phyloP scores from a whole-genome alignment of 2,888 invertebrate genomes.

The Pherbina coryleti region DNA sequence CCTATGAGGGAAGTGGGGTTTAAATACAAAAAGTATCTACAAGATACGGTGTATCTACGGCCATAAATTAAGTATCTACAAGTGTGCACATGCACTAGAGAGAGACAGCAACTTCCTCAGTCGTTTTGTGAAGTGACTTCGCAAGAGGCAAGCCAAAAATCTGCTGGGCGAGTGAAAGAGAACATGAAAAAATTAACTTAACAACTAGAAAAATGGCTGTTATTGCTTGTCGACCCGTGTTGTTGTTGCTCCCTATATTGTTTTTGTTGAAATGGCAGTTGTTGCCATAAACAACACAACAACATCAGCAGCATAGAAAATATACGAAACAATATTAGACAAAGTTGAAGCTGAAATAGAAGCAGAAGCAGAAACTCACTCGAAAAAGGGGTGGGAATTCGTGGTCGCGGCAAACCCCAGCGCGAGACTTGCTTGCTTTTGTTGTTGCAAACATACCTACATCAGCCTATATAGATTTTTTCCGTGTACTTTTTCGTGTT shows the following conservation, averaged over 20 bases:
- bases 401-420: constrained; percentile 6
- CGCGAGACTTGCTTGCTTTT: constrained; percentile 3
- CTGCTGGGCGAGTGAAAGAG: constrained; percentile 53
- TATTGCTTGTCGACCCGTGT: constrained; percentile 64
- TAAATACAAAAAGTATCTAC: constrained; percentile 54
- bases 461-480: constrained; percentile 35
- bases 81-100: constrained; percentile 45
- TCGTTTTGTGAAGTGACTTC: neutral
- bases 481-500: constrained; percentile 62
- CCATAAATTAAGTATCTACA: constrained; percentile 65
- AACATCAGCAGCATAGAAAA: constrained; percentile 36
- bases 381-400: constrained; percentile 35
- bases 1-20: constrained; percentile 41
- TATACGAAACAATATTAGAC: constrained; percentile 27
- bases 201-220: constrained; percentile 69
- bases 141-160: constrained; percentile 13
- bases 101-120: constrained; percentile 47
- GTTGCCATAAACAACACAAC: constrained; percentile 44
- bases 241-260: constrained; percentile 44
- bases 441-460: constrained; percentile 17
- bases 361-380: constrained; percentile 13
- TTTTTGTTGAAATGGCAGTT: constrained; percentile 45
- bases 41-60: constrained; percentile 49
- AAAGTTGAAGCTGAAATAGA: neutral
- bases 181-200: constrained; percentile 69